Base-by-base conservation (phyloP, 2,113 vertebrate genomes). In the Rousettus leschenaultii region DNA sequence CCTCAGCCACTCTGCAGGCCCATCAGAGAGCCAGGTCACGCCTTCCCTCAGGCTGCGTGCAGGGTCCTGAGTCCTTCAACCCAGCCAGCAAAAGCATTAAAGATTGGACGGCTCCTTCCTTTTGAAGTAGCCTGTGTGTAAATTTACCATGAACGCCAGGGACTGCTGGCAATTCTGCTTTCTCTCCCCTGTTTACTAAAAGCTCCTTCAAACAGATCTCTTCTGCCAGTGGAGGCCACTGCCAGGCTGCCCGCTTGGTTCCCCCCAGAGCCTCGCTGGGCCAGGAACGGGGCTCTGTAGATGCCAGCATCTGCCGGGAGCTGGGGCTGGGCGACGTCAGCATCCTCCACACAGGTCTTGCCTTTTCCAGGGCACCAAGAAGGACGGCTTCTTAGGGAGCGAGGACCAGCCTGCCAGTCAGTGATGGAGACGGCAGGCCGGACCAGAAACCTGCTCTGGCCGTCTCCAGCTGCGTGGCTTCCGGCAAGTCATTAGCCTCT, bases 61-160 rank as follows among this genome's bases (percentile, higher is more conserved):
- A 68, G 55, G 26, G 33, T 11, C 59, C 66, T 2, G 10, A 74
- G 30, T 71, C 68, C 61, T 83, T 65, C 22, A 2, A 0, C 93
- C 57, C 78, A 70, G 94, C 10, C 55, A 79, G 95, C 6, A 68
- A 68, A 82, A 1, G 35, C 94, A 95, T 98, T 79, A 86, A 97
- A 95, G 73, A 88, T 89, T 51, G 73, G 73, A 95, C 95, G 92
- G 59, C 43, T 48, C 91, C 88, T 79, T 93, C 86, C 95, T 94
- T 98, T 97, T 96, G 96, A 98, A 94, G 90, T 0, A 6, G 24
- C 13, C 45, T 96, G 82, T 59, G 91, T 93, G 79, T 68, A 73
- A 43, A 61, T 89, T 80, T 26, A 5, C 38, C 4, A 38, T 45
- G 19, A 43, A 65, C 70, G 24, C 65, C 18, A 8, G 68, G 6